Percentiles rank a stretch among this genome's conserved stretches.
These are phyloP conservation scores for Cephalotes varians DNA, from an alignment of 2,888 invertebrate genomes.

Conservation along the genomic window DNA sequence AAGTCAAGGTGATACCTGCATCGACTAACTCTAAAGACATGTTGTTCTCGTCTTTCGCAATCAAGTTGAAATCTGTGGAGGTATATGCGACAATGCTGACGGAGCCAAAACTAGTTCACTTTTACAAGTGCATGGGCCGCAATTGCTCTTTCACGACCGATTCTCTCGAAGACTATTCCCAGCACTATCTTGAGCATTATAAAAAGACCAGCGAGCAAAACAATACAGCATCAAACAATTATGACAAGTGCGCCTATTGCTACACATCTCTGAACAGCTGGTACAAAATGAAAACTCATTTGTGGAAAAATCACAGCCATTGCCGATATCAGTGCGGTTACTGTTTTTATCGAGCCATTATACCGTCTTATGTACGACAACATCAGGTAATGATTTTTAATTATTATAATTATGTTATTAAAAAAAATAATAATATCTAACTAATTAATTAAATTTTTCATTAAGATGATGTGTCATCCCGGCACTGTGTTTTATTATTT, in stretches of 20 bases:
- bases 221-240: conserved; percentile 85
- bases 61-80: conserved; percentile 78
- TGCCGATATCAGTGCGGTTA: conserved; percentile 89
- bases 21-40: conserved; percentile 44
- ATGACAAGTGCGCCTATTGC: conserved; percentile 88
- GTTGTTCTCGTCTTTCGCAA: conserved; percentile 25
- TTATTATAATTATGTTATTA: not conserved
- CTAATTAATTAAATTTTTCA: conserved; percentile 15
- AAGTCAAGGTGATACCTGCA: conserved; percentile 73
- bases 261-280: conserved; percentile 85
- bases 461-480: conserved; percentile 72
- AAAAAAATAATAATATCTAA: not conserved
- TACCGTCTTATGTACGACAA: conserved; percentile 88
- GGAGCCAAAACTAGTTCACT: conserved; percentile 83
- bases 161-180: conserved; percentile 79
- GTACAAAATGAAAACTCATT: conserved; percentile 87
- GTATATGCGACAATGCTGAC: conserved; percentile 83
- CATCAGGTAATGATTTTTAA: conserved; percentile 86
- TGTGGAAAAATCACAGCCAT: conserved; percentile 88
- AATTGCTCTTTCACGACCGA: conserved; percentile 87
- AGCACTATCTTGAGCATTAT: conserved; percentile 85
- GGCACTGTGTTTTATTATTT: conserved; percentile 62
- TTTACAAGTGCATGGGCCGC: conserved; percentile 88
- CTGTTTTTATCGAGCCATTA: conserved; percentile 90
- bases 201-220: conserved; percentile 70